Evolutionary conservation across 1,140 invertebrate genomes (phyloP), one percentile per base, ranked within the genome.

Genomic region (Octopus sinensis): DNA sequence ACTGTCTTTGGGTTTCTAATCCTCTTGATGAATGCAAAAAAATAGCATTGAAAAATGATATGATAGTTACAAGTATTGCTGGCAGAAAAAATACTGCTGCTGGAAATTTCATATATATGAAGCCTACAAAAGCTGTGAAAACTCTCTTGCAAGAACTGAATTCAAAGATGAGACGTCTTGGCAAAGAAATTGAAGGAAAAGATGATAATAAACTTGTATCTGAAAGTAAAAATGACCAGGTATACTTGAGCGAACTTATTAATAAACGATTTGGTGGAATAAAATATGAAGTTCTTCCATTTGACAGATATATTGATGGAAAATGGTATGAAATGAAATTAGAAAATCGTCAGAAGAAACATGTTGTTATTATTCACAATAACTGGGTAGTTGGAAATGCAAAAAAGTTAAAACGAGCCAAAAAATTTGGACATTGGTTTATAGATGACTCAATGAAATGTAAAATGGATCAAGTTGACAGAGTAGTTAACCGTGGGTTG

Each of bases 1-100:
- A 88, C 81, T 88, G 86, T 78, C 54, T 88, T 6, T 88, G 87
- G 87, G n/a, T 43, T 43, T 76, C 79, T 75, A 84, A 87, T 75
- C 86, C 86, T 12, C 73, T 87, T 30, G 82, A 84, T 54, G 56
- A 77, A 9, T 79, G 86, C 30, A 79, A 82, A n/a, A 80, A 73
- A 51, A 7, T 80, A 52, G 53, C 23, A 9, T 23, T 23, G 12
- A 76, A 76, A 4, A 82, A 76, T 62, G 87, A 88, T 81, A 80
- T 88, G 77, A 54, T 87, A 43, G 85, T 84, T 0, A 86, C 84
- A 12, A 80, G 80, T 12, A 84, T 88, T 12, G 84, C 83, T 7
- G 68, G 83, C 1, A 82, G 80, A 12, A 75, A 76, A n/a, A 76
- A 79, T 23, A 53, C 82, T 4, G 79, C 82, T 71, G 86, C 86